Evolutionary conservation across 2,888 invertebrate genomes (phyloP), one percentile per base, ranked within the genome.

Genomic region (Trissoscelio sp.): DNA sequence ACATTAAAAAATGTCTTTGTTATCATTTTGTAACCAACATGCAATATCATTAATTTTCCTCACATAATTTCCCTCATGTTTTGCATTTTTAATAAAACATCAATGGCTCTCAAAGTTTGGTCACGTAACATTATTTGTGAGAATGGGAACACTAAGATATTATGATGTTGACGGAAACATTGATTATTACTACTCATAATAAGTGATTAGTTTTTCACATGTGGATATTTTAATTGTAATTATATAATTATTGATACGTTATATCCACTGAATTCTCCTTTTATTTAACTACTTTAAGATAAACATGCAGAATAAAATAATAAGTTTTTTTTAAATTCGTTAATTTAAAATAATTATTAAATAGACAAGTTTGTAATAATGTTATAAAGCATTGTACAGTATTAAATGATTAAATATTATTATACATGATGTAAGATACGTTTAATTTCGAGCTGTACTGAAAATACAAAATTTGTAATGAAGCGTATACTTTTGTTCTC

Each of bases 101-200:
- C 62, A 62, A 57, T 67, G 62, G 20, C 24, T 64, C 42, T 46
- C 22, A 74, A 62, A 74, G 69, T 81, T 75, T 48, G 44, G 48
- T 81, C 77, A 73, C 72, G 67, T 78, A 69, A 62, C 18, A 34
- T 78, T 62, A 39, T 62, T 72, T 67, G 67, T 81, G 77, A 58
- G 81, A 81, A 81, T 81, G 72, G 67, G 81, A 64, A 75, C 81
- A 67, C 12, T n/a, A 20, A 42, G 12, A 58, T 57, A 51, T 72
- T 60, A 48, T 44, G 18, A 51, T 34, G 57, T 75, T 51, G 75
- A 57, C 46, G 70, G 60, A 70, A 75, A 70, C 72, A 67, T 77
- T 72, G 72, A 77, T 75, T 67, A 72, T 77, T 72, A 77, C 72
- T 66, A 70, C 69, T 80, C 48, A 48, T 70, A 42, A 58, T 58